Evolutionary conservation across 92 coral and sea anemone genomes (phyloP).

Genomic region (Paragorgia papillata): DNA sequence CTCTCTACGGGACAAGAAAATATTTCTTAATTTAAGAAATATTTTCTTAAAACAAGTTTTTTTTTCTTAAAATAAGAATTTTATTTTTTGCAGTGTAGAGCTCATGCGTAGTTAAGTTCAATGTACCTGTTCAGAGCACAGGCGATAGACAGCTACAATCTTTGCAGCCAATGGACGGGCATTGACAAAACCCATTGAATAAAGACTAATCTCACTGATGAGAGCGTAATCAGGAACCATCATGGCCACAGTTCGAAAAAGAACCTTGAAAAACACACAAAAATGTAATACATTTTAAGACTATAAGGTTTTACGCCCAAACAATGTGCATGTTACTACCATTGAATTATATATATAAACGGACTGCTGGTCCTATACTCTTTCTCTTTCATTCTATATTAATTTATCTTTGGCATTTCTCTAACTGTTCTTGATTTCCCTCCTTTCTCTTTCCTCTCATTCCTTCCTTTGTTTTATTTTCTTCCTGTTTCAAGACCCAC

Average conservation of each 20-base stretch:
- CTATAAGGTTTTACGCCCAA: not conserved
- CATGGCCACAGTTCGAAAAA: constrained; percentile 98
- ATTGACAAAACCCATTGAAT: constrained; percentile 97
- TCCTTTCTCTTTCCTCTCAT: not conserved
- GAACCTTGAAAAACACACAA: constrained; percentile 58
- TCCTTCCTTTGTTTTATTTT: not conserved
- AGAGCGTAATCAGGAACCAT: constrained; percentile 99
- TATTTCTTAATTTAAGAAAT: no score
- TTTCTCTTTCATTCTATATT: no score
- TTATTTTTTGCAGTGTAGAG: no score
- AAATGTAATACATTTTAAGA: not conserved
- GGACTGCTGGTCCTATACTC: no score
- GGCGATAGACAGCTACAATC: constrained; percentile 92
- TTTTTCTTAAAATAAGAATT: no score
- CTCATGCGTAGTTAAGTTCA: no score
- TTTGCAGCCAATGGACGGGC: constrained; percentile 90
- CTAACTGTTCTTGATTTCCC: not conserved
- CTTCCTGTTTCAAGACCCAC: no score
- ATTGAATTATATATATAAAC: not conserved
- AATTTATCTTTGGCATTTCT: no score
- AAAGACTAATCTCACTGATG: constrained; percentile 92
- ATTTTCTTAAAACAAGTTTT: no score
- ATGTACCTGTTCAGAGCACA: constrained; percentile 88
- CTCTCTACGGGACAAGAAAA: no score
- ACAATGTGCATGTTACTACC: not conserved